Evolutionary conservation across 2,113 vertebrate species (phyloP).

Genomic region (Rhinogobius similis): DNA sequence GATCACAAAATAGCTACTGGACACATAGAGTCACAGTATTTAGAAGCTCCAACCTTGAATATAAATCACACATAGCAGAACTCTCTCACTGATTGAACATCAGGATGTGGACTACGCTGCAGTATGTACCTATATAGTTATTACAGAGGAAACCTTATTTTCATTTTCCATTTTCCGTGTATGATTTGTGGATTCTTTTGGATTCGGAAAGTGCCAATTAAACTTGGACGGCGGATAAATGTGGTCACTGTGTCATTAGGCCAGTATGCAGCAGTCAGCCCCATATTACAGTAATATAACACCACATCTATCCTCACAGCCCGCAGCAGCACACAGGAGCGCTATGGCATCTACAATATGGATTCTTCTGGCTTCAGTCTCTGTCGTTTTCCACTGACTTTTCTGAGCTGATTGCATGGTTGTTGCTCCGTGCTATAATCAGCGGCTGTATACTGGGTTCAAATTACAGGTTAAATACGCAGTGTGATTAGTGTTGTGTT

Average conservation of each 20-base stretch:
- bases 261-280: slow-evolving; percentile 63
- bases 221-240: slow-evolving; percentile 38
- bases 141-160: neutral
- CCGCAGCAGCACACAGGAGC: slow-evolving; percentile 29
- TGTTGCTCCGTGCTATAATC: slow-evolving; percentile 37
- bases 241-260: slow-evolving; percentile 69
- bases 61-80: no score
- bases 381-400: slow-evolving; percentile 41
- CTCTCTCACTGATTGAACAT: no score
- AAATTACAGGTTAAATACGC: slow-evolving; percentile 58
- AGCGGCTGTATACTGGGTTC: slow-evolving; percentile 50
- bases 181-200: slow-evolving; percentile 42
- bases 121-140: neutral
- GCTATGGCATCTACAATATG: slow-evolving; percentile 30
- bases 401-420: slow-evolving; percentile 32
- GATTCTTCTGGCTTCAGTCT: slow-evolving; percentile 39
- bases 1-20: no score
- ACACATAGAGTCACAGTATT: no score
- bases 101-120: neutral
- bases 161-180: slow-evolving; percentile 1
- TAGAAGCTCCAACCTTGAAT: no score
- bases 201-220: slow-evolving; percentile 56
- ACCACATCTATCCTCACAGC: slow-evolving; percentile 39
- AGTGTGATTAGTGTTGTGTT: slow-evolving; percentile 48
- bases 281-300: slow-evolving; percentile 54